phyloP scores from a whole-genome alignment of 2,888 invertebrate species.

The Azorinus chamasolen region DNA sequence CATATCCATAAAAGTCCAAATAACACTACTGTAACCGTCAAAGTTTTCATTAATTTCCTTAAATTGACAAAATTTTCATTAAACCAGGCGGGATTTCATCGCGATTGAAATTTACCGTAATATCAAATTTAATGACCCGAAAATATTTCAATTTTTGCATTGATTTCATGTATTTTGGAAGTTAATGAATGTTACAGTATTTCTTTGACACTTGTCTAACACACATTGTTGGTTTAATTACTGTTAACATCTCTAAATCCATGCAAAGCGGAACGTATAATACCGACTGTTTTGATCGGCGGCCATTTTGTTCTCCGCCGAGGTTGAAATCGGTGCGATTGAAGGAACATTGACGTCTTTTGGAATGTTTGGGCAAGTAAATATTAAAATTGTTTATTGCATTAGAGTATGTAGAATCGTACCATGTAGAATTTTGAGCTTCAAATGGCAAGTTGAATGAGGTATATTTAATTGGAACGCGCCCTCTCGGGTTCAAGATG shows the following conservation, averaged over 20 bases:
- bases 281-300: slow-evolving; percentile 22
- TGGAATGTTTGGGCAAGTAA: background rate
- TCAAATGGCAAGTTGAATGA: background rate
- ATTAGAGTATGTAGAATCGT: background rate
- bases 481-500: slow-evolving; percentile 33
- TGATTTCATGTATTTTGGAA: slow-evolving; percentile 15
- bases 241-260: background rate
- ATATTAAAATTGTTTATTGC: slow-evolving; percentile 16
- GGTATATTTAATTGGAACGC: slow-evolving; percentile 5
- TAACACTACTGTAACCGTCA: slow-evolving; percentile 21
- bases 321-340: slow-evolving; percentile 65
- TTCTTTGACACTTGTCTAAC: slow-evolving; percentile 19
- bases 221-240: slow-evolving; percentile 7
- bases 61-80: background rate
- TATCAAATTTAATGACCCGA: slow-evolving; percentile 1
- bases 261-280: no score
- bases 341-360: slow-evolving; percentile 54
- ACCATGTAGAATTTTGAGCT: background rate
- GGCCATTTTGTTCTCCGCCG: slow-evolving; percentile 65
- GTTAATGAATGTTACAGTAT: slow-evolving; percentile 33
- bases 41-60: slow-evolving; percentile 41
- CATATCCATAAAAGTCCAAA: slow-evolving; percentile 9
- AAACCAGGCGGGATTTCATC: slow-evolving; percentile 7
- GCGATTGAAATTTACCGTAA: slow-evolving; percentile 9
- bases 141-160: slow-evolving; percentile 33